Evolutionary conservation across 23 tunicate genomes (phyloP).

Genomic region (Styela plicata): DNA sequence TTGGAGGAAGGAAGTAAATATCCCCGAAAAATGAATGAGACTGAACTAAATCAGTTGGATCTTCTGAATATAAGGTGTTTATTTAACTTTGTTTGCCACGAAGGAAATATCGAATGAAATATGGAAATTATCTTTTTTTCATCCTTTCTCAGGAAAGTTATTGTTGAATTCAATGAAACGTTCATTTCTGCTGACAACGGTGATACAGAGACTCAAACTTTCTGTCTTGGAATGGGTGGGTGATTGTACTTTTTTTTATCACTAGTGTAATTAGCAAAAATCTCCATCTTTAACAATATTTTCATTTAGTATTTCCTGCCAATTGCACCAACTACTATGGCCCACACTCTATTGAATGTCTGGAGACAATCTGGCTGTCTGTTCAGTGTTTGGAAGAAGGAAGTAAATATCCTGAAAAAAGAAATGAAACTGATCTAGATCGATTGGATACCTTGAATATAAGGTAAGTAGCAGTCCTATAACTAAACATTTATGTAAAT

Average conservation of each 20-base stretch:
- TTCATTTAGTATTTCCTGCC: not conserved
- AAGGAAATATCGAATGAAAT: no score
- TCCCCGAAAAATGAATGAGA: not conserved
- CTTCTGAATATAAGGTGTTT: not conserved
- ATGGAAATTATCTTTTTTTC: no score
- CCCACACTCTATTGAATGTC: conserved; percentile 18
- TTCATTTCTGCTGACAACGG: not conserved
- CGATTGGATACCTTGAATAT: not conserved
- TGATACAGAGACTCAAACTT: not conserved
- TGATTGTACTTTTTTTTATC: no score
- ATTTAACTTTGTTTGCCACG: no score
- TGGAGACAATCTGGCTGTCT: conserved; percentile 10
- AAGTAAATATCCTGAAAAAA: conserved; percentile 7
- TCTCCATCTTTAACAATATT: no score
- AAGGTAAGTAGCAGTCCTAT: no score
- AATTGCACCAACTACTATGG: conserved; percentile 14
- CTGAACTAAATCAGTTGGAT: not conserved
- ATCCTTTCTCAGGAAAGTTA: not conserved
- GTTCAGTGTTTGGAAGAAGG: conserved; percentile 17
- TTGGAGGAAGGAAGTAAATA: conserved; percentile 15
- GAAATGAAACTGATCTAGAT: not conserved
- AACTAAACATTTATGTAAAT: no score
- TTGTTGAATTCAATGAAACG: not conserved
- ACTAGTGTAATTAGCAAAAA: no score
- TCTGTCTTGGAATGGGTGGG: not conserved